Base-by-base conservation (phyloP, 1,140 invertebrate genomes). In the Zelostemma sp. region DNA sequence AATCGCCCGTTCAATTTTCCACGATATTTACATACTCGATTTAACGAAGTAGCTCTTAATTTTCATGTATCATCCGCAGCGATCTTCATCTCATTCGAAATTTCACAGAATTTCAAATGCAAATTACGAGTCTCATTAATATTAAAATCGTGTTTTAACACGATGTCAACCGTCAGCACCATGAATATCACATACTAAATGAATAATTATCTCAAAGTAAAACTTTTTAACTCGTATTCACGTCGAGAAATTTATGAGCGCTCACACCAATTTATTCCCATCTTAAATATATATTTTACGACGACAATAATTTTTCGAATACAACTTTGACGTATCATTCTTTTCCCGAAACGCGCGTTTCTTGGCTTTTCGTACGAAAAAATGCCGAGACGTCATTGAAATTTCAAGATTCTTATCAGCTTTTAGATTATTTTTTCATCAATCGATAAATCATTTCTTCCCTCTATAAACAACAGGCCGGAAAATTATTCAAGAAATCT, bases 61-160 rank as follows among this genome's bases (percentile, higher is more conserved):
- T 46, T 17, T 48, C 46, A 31, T 48, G 25, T 48, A 48, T 48
- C 46, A 48, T 48, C 14, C 11, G 15, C 19, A 28, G 16, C 19
- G 25, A 31, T 48, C 46, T 48, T 31, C 12, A 48, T 48, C 48
- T 31, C 15, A 35, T 50, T 35, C 48, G 28, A 35, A 33, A 50
- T 50, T 50, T 35, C 25, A 17, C 15, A 17, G 48, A 17, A 50
- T 50, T 50, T 35, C 25, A 16, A 50, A 50, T 50, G 48, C 25
- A 50, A 50, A 50, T 50, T 50, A 17, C 12, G 16, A 33, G 9
- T 33, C 28, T 50, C 25, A 50, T 48, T 50, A 50, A 50, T 50
- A 50, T 50, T 50, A 50, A 33, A 50, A 50, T 33, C 48, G 25
- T 35, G 48, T 50, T 50, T 50, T 50, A 35, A 35, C 48, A 50